phyloP scores from a whole-genome alignment of 2,113 vertebrate species.

The Corythaixoides concolor region DNA sequence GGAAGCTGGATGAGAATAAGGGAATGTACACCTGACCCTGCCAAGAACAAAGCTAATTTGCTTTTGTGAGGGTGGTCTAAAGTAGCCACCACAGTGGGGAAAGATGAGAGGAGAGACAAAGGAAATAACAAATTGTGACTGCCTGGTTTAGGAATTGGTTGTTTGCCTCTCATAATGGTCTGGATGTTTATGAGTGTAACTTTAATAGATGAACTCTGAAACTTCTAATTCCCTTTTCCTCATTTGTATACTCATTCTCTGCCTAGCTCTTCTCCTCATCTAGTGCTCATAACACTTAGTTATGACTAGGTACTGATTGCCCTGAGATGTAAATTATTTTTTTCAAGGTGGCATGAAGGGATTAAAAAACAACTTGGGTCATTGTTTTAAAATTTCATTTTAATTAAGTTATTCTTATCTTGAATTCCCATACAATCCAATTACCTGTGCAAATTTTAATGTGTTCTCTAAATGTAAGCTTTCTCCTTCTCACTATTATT shows the following conservation, averaged over 20 bases:
- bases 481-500: conserved; percentile 17
- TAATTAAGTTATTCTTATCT: conserved; percentile 50
- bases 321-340: not conserved
- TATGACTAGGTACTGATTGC: not conserved
- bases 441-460: conserved; percentile 53
- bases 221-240: not conserved
- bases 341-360: not conserved
- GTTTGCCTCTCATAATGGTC: not conserved
- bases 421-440: conserved; percentile 27
- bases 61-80: not conserved
- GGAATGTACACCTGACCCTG: not conserved
- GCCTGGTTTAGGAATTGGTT: not conserved
- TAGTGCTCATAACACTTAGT: not conserved
- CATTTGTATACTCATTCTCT: not conserved
- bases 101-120: not conserved
- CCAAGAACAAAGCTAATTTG: not conserved
- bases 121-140: not conserved
- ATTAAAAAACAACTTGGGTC: not conserved
- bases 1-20: not conserved
- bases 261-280: not conserved
- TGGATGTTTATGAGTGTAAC: not conserved
- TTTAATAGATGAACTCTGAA: not conserved
- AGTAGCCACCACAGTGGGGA: not conserved
- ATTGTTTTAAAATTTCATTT: conserved; percentile 38
- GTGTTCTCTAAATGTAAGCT: not conserved